These are phyloP conservation scores for Orius insidiosus DNA, from an alignment of 1,140 invertebrate genomes.

Conservation along the genomic window DNA sequence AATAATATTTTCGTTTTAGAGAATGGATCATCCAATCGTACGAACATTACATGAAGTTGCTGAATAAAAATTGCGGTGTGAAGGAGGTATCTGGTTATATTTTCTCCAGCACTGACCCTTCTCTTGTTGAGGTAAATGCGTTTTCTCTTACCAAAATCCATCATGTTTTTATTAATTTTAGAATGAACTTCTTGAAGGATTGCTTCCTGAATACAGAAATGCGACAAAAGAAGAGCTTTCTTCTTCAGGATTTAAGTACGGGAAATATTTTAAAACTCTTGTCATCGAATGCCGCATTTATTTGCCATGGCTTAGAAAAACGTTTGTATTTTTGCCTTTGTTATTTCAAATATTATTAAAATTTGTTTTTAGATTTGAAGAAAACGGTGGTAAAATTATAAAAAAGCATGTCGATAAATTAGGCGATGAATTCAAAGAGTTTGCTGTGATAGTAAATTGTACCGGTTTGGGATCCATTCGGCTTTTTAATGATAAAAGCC, in stretches of 20 bases:
- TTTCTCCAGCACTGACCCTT: slow-evolving; percentile 46
- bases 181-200: slow-evolving; percentile 55
- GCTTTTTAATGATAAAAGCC: slow-evolving; percentile 53
- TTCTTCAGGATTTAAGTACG: slow-evolving; percentile 58
- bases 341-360: too few species aligned
- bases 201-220: slow-evolving; percentile 54
- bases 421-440: slow-evolving; percentile 28
- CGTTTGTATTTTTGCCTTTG: slow-evolving; percentile 27
- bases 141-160: too few species aligned
- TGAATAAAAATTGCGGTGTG: slow-evolving; percentile 46
- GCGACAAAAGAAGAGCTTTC: slow-evolving; percentile 51
- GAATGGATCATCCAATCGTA: slow-evolving; percentile 66
- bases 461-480: slow-evolving; percentile 62
- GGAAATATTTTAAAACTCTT: slow-evolving; percentile 59
- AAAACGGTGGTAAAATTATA: slow-evolving; percentile 15
- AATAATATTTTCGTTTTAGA: too few species aligned
- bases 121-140: slow-evolving; percentile 42
- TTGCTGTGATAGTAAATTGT: slow-evolving; percentile 76
- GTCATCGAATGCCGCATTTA: slow-evolving; percentile 52
- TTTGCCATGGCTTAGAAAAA: slow-evolving; percentile 53
- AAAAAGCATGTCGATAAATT: slow-evolving; percentile 16
- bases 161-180: too few species aligned
- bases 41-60: slow-evolving; percentile 51
- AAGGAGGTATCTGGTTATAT: slow-evolving; percentile 57
- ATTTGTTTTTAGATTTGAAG: slow-evolving; percentile 17